phyloP scores from a whole-genome alignment of 2,888 invertebrate species.

The Leptinotarsa juncta region DNA sequence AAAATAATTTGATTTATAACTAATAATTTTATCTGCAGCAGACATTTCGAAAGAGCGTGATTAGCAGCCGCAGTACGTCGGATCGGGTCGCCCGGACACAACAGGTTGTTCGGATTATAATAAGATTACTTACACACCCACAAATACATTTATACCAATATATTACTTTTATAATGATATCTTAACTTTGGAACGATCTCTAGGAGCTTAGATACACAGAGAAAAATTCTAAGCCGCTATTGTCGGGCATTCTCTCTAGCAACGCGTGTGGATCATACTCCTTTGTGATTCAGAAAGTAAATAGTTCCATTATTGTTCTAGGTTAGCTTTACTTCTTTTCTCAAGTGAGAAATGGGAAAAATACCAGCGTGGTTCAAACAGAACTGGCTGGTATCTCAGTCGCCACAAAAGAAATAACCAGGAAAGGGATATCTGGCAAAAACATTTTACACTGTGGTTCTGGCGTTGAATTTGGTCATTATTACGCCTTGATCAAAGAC shows the following conservation, averaged over 20 bases:
- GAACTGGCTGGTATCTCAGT: no score
- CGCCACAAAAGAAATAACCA: no score
- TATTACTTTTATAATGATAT: conserved; percentile 53
- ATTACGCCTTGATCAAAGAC: no score
- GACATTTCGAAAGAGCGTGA: conserved; percentile 44
- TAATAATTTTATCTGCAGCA: conserved; percentile 55
- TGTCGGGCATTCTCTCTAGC: not conserved
- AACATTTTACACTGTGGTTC: no score
- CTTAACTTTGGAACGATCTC: conserved; percentile 50
- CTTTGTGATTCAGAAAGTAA: no score
- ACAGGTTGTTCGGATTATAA: conserved; percentile 59
- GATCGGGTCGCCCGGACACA: conserved; percentile 53
- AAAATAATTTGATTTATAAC: conserved; percentile 59
- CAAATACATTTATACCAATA: conserved; percentile 47
- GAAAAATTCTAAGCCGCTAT: conserved; percentile 14
- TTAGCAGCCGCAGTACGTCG: conserved; percentile 45
- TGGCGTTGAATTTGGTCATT: no score
- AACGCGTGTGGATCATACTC: no score
- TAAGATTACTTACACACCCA: conserved; percentile 56
- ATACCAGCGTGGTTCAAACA: no score
- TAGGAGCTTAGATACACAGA: conserved; percentile 28
- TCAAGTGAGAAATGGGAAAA: no score
- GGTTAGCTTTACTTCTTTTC: no score
- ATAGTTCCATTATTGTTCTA: no score
- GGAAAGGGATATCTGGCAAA: no score